phyloP scores from a whole-genome alignment of 2,113 vertebrate genomes.

The Cathartes aura region DNA sequence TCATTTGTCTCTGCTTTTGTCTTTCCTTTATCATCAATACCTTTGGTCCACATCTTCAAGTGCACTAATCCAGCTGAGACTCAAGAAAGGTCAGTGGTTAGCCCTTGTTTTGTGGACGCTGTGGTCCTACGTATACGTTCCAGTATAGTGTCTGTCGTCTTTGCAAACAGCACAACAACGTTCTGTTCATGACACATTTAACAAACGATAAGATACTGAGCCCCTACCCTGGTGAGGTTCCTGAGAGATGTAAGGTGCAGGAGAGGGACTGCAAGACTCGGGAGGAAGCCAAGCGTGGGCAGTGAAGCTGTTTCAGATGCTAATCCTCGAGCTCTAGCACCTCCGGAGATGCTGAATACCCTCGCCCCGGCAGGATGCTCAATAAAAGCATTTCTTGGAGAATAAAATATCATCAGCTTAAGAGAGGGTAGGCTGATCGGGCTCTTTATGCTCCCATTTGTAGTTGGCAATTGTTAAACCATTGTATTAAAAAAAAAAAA shows the following conservation, averaged over 20 bases:
- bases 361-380: fast-evolving
- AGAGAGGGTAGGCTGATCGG: not conserved
- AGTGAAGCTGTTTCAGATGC: not conserved
- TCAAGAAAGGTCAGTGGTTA: not conserved
- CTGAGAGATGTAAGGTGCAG: not conserved
- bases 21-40: not conserved
- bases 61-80: not conserved
- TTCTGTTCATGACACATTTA: not conserved
- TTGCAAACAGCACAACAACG: not conserved
- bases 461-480: not conserved
- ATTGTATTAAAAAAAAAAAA: not conserved
- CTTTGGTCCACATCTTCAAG: not conserved
- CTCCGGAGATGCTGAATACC: not conserved
- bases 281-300: not conserved
- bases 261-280: not conserved
- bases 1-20: not conserved
- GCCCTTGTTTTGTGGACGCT: not conserved
- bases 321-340: not conserved
- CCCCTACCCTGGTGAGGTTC: not conserved
- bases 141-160: fast-evolving
- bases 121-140: fast-evolving
- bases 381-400: not conserved
- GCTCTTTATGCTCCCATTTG: not conserved
- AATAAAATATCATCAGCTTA: not conserved
- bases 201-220: not conserved